phyloP scores from a whole-genome alignment of 2,113 vertebrate genomes.

The Labeo rohita region DNA sequence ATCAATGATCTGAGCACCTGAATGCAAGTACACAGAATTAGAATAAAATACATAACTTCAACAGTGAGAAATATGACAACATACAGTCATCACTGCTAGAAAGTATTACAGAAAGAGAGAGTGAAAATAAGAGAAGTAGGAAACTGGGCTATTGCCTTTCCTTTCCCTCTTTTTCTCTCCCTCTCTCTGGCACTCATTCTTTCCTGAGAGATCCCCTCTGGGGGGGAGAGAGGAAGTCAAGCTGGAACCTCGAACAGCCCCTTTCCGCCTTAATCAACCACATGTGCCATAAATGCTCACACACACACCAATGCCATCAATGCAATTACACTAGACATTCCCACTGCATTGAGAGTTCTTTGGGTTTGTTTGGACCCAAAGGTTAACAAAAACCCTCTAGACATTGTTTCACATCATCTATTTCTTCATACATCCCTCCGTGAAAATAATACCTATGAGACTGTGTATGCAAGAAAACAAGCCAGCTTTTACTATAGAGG shows the following conservation, averaged over 20 bases:
- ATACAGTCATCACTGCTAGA: conserved; percentile 19
- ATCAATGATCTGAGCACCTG: conserved; percentile 98
- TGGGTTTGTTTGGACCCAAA: background rate
- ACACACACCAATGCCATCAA: conserved; percentile 32
- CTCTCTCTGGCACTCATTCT: conserved; percentile 67
- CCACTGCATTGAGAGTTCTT: background rate
- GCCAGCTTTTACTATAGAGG: background rate
- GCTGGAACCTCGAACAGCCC: conserved; percentile 64
- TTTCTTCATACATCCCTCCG: conserved; percentile 69
- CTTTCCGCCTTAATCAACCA: conserved; percentile 72
- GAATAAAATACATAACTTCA: background rate
- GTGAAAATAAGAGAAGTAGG: conserved; percentile 24
- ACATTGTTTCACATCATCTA: conserved; percentile 73
- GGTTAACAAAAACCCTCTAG: background rate
- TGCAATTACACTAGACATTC: conserved; percentile 14
- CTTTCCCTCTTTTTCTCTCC: conserved; percentile 69
- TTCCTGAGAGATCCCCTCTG: conserved; percentile 75
- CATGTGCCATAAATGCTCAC: conserved; percentile 66
- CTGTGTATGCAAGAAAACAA: background rate
- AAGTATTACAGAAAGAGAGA: conserved; percentile 50
- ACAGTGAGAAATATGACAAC: background rate
- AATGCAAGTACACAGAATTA: conserved; percentile 31
- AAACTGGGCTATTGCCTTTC: conserved; percentile 53
- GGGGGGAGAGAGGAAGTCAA: conserved; percentile 72
- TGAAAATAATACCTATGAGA: conserved; percentile 31